Percentiles rank a stretch among this genome's conserved stretches.
Evolutionary conservation across 1,140 invertebrate species (phyloP).

Genomic region (Scaptodrosophila lebanonensis): DNA sequence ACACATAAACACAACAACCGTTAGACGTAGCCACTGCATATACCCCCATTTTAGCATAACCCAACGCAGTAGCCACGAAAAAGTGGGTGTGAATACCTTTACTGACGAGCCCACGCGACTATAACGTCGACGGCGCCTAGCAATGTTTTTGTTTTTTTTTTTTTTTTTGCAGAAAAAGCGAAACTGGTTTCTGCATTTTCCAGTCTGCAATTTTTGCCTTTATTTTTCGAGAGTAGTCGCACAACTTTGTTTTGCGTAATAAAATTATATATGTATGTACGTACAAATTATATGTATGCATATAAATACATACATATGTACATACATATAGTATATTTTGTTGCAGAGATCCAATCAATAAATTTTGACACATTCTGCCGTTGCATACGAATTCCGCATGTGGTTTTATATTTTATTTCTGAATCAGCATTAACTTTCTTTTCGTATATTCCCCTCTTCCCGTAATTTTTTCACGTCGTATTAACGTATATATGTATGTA

Average conservation of each 20-base stretch:
- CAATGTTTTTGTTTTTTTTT: too few species aligned
- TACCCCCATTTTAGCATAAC: too few species aligned
- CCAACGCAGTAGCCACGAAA: constrained; percentile 42
- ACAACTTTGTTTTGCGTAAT: constrained; percentile 63
- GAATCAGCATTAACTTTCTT: too few species aligned
- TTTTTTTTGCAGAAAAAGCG: too few species aligned
- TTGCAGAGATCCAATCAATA: constrained; percentile 1
- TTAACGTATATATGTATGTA: too few species aligned
- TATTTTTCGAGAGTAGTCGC: constrained; percentile 38
- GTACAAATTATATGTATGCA: background rate
- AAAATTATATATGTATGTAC: constrained; percentile 8
- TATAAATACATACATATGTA: constrained; percentile 12
- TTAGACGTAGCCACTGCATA: constrained; percentile 34
- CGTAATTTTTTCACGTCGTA: too few species aligned
- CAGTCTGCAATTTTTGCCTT: background rate
- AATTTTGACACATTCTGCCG: too few species aligned
- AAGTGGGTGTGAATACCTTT: constrained; percentile 66
- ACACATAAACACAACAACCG: constrained; percentile 28
- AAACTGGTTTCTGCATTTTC: constrained; percentile 58
- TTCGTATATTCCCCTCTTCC: too few species aligned
- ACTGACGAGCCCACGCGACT: constrained; percentile 54
- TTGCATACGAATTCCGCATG: too few species aligned
- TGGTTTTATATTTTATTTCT: too few species aligned
- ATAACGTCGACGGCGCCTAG: constrained; percentile 1
- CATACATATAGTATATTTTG: constrained; percentile 14